phyloP scores from a whole-genome alignment of 2,113 vertebrate genomes.

The Hirundichthys speculiger region DNA sequence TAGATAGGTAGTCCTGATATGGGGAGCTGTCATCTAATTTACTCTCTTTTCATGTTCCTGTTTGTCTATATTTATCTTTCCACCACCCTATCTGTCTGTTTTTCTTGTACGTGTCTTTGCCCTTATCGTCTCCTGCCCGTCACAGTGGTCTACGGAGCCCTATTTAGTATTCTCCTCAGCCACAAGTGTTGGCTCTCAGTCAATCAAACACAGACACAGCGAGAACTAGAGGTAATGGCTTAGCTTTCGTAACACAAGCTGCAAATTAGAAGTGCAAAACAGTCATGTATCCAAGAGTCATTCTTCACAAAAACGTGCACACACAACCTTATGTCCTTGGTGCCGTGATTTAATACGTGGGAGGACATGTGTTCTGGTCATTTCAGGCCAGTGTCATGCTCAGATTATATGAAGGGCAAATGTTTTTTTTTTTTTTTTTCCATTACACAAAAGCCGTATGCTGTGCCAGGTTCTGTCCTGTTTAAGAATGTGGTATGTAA shows the following conservation, averaged over 20 bases:
- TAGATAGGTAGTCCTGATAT: too few species aligned
- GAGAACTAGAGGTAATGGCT: conserved; percentile 18
- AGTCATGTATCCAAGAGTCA: too few species aligned
- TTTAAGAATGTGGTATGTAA: too few species aligned
- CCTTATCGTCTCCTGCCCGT: conserved; percentile 43
- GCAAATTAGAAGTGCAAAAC: conserved; percentile 28
- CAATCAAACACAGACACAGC: conserved; percentile 23
- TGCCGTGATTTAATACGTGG: conserved; percentile 7
- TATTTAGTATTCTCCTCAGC: conserved; percentile 62
- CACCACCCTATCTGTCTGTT: conserved; percentile 1
- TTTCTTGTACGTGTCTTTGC: conserved; percentile 12
- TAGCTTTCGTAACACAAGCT: conserved; percentile 9
- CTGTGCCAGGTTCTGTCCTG: too few species aligned
- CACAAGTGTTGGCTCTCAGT: conserved; percentile 19
- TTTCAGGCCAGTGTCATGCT: conserved; percentile 34
- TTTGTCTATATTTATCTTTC: conserved; percentile 9
- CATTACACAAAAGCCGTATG: too few species aligned
- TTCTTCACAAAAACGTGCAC: conserved; percentile 8
- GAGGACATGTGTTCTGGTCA: conserved; percentile 29
- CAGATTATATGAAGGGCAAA: conserved; percentile 16
- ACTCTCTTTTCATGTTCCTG: conserved; percentile 8
- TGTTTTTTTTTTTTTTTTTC: not conserved
- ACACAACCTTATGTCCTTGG: conserved; percentile 17
- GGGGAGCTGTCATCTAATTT: too few species aligned
- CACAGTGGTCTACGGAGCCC: conserved; percentile 2